These are phyloP conservation scores for Tragelaphus oryx DNA, from an alignment of 2,797 vertebrate genomes.

Conservation along the genomic window DNA sequence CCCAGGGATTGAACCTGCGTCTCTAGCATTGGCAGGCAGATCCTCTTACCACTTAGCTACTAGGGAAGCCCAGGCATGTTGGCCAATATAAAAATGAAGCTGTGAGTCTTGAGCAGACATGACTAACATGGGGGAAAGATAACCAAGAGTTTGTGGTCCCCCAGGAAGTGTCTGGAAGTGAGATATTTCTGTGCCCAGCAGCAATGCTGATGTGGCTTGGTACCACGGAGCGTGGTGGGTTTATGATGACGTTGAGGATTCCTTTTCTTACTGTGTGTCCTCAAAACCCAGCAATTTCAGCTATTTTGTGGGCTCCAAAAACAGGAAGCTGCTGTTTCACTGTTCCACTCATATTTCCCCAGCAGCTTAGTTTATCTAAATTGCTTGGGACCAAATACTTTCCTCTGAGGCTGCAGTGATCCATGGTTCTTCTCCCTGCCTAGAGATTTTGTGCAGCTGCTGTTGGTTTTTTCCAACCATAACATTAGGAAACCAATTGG, in stretches of 20 bases:
- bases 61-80: background rate
- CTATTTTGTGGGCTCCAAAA: background rate
- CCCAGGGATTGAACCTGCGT: fast-evolving
- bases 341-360: background rate
- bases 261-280: background rate
- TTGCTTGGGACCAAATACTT: background rate
- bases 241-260: background rate
- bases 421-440: background rate
- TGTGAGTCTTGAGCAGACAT: background rate
- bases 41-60: background rate
- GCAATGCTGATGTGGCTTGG: background rate
- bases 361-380: background rate
- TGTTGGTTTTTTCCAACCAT: background rate
- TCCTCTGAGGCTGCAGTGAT: background rate
- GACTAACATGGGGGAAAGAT: background rate
- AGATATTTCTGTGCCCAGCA: background rate
- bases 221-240: fast-evolving
- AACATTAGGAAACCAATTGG: background rate
- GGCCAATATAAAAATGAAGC: background rate
- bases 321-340: background rate
- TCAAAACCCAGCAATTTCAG: background rate
- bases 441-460: background rate
- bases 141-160: background rate
- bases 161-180: background rate
- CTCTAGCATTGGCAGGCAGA: background rate